phyloP scores from a whole-genome alignment of 2,888 invertebrate species.

The Hyles lineata region DNA sequence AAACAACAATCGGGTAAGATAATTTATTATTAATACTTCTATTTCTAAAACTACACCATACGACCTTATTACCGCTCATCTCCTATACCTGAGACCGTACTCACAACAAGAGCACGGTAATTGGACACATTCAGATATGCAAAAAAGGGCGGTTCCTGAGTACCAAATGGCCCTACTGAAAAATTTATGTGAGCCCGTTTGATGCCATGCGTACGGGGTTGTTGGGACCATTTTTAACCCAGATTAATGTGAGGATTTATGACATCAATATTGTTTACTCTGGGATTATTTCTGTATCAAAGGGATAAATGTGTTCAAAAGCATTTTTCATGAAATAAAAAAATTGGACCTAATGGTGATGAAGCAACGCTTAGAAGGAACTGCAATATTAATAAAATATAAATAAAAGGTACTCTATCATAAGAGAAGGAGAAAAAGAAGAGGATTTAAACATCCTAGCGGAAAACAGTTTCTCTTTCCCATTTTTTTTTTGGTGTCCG shows the following conservation, averaged over 20 bases:
- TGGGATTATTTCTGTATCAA: not conserved
- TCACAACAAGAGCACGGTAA: constrained; percentile 60
- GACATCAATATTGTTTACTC: constrained; percentile 17
- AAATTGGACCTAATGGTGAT: no score
- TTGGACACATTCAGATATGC: constrained; percentile 75
- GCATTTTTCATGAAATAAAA: no score
- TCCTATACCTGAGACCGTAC: constrained; percentile 46
- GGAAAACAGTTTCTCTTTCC: no score
- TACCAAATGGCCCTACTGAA: constrained; percentile 65
- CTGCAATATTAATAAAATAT: no score
- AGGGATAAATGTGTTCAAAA: no score
- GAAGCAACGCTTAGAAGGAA: no score
- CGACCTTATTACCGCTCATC: not conserved
- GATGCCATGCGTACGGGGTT: constrained; percentile 46
- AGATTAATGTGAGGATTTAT: constrained; percentile 57
- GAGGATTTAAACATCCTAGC: no score
- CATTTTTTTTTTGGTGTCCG: no score
- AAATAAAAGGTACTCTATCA: no score
- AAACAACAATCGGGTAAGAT: no score
- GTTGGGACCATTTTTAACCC: constrained; percentile 36
- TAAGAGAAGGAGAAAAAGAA: no score
- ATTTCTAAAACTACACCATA: not conserved
- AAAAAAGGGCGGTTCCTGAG: constrained; percentile 61
- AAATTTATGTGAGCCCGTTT: constrained; percentile 70
- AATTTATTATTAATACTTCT: no score